Conservation (phyloP, 2,113 vertebrate species). For the Sarotherodon lohbergeri region DNA sequence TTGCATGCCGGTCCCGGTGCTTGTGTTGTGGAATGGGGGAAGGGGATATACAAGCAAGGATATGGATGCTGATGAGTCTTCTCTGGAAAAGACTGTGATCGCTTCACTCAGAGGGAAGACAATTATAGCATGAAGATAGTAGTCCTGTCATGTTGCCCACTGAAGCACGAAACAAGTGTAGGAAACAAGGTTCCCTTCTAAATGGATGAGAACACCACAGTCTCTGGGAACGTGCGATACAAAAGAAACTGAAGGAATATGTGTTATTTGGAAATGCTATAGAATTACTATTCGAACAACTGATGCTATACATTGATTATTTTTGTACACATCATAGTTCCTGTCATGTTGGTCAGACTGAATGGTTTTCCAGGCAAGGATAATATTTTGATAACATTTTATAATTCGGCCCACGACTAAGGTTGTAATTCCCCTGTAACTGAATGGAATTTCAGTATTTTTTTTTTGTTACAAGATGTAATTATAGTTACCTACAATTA, state of each 20-base stretch:
- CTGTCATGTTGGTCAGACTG: background rate
- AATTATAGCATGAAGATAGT: conserved; percentile 41
- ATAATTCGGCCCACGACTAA: background rate
- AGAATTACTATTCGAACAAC: background rate
- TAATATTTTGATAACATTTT: background rate
- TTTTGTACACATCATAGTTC: background rate
- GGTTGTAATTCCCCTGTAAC: background rate
- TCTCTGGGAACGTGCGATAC: background rate
- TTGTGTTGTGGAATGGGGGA: conserved; percentile 12
- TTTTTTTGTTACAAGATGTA: background rate
- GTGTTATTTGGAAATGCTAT: background rate
- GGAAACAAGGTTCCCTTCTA: background rate
- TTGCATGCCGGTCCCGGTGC: conserved; percentile 42
- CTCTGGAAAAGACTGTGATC: conserved; percentile 16
- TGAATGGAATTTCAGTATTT: background rate
- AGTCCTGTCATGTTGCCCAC: background rate
- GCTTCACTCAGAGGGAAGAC: conserved; percentile 10
- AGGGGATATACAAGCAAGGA: background rate
- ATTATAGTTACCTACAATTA: background rate
- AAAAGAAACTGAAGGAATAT: background rate
- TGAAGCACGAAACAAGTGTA: background rate
- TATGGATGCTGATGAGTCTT: background rate
- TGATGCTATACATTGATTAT: background rate
- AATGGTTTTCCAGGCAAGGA: background rate
- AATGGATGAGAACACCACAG: background rate